Conservation (phyloP, 2,888 invertebrate species). For the Morpho helenor region DNA sequence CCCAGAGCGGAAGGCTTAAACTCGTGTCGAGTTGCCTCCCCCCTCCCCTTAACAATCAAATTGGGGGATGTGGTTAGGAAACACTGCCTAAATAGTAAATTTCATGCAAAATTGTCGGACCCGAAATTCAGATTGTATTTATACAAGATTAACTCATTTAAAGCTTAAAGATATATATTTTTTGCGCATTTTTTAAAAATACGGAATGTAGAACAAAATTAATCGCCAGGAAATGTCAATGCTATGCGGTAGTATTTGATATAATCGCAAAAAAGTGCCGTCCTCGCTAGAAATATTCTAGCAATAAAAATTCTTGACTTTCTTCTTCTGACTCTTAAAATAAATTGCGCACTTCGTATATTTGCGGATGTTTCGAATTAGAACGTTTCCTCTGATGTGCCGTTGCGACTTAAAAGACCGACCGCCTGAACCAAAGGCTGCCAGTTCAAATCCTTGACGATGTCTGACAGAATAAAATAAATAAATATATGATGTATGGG, state of each 20-base stretch:
- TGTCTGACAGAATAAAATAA: background rate
- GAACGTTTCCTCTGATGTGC: background rate
- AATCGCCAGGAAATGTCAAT: slow-evolving; percentile 3
- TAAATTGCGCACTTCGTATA: slow-evolving; percentile 6
- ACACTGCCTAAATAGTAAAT: too few relatives aligned
- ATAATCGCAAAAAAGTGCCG: background rate
- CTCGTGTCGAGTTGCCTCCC: too few relatives aligned
- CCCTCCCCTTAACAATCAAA: too few relatives aligned
- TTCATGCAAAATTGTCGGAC: too few relatives aligned
- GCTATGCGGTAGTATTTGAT: slow-evolving; percentile 1
- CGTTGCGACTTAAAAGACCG: too few relatives aligned
- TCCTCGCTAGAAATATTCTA: slow-evolving; percentile 3
- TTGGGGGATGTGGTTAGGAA: too few relatives aligned
- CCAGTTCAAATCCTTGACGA: too few relatives aligned
- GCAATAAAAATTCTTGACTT: slow-evolving; percentile 7
- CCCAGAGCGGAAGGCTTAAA: too few relatives aligned
- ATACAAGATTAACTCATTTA: too few relatives aligned
- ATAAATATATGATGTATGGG: background rate
- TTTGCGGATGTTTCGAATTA: slow-evolving; percentile 7
- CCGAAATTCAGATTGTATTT: too few relatives aligned
- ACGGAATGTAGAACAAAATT: background rate
- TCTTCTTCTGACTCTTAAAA: slow-evolving; percentile 10
- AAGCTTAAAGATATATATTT: too few relatives aligned
- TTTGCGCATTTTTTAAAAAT: background rate
- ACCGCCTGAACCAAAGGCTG: too few relatives aligned